These are phyloP conservation scores for Pachyuromys duprasi DNA, from an alignment of 2,797 vertebrate species.

Conservation along the genomic window DNA sequence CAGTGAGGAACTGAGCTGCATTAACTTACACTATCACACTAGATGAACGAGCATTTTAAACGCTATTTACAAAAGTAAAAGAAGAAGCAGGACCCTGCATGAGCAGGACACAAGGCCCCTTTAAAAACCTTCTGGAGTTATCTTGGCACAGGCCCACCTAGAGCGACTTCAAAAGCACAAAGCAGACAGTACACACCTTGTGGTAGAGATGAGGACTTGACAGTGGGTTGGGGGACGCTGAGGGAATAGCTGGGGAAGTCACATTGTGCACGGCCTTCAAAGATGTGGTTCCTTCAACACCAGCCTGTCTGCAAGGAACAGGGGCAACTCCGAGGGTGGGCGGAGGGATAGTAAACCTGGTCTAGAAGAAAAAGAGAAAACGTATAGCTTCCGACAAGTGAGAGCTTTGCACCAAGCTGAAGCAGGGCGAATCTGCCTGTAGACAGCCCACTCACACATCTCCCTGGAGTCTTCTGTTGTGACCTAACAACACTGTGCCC, in stretches of 20 bases:
- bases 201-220: slow-evolving; percentile 87
- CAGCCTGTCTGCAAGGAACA: slow-evolving; percentile 87
- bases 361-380: slow-evolving; percentile 78
- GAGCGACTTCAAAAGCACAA: too few species aligned
- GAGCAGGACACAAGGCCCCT: background rate
- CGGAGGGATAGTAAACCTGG: slow-evolving; percentile 82
- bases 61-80: background rate
- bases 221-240: slow-evolving; percentile 84
- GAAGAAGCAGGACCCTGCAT: background rate
- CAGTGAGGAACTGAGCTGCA: background rate
- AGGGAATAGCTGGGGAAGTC: slow-evolving; percentile 85
- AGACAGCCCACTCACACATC: too few species aligned
- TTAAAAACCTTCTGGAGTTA: background rate
- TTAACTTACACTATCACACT: background rate
- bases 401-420: background rate
- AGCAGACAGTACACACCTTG: slow-evolving; percentile 72
- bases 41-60: background rate
- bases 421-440: rapidly evolving
- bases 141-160: rapidly evolving
- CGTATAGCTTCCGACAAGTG: rapidly evolving
- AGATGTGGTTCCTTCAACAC: slow-evolving; percentile 84
- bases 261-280: slow-evolving; percentile 86
- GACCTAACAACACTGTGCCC: background rate
- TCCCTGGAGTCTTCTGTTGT: too few species aligned
- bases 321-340: slow-evolving; percentile 86